phyloP scores from a whole-genome alignment of 2,888 invertebrate species.

The Cactoblastis cactorum region DNA sequence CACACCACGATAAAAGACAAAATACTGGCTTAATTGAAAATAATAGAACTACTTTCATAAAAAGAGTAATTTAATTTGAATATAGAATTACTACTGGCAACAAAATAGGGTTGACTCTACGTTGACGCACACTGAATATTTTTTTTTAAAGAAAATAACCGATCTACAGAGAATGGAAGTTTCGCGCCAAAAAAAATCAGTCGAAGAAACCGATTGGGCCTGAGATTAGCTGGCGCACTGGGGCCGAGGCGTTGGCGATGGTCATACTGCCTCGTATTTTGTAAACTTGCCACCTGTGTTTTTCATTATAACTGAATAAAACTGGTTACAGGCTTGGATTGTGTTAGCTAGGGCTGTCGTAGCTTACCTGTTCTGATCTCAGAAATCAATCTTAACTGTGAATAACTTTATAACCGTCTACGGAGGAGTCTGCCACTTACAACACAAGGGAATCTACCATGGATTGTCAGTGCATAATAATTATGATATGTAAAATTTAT shows the following conservation, averaged over 20 bases:
- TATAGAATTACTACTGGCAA: not conserved
- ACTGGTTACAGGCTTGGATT: conserved; percentile 31
- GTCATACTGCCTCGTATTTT: conserved; percentile 45
- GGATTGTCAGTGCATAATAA: no score
- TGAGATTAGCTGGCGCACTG: conserved; percentile 29
- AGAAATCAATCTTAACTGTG: no score
- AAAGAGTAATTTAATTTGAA: not conserved
- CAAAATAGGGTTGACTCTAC: not conserved
- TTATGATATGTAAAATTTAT: no score
- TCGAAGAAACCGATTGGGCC: conserved; percentile 10
- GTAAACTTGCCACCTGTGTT: conserved; percentile 37
- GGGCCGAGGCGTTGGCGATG: conserved; percentile 20
- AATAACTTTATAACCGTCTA: no score
- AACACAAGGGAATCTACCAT: no score
- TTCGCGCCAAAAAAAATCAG: conserved; percentile 1
- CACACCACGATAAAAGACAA: not conserved
- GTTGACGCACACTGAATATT: no score
- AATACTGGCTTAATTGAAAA: not conserved
- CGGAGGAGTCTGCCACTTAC: no score
- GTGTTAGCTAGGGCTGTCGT: conserved; percentile 27
- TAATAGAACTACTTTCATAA: not conserved
- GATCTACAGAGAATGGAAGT: not conserved
- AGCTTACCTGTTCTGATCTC: no score
- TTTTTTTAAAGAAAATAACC: not conserved
- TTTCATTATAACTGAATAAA: conserved; percentile 32